Base-by-base conservation (phyloP, 1,140 invertebrate genomes). In the Drosophila repletoides region DNA sequence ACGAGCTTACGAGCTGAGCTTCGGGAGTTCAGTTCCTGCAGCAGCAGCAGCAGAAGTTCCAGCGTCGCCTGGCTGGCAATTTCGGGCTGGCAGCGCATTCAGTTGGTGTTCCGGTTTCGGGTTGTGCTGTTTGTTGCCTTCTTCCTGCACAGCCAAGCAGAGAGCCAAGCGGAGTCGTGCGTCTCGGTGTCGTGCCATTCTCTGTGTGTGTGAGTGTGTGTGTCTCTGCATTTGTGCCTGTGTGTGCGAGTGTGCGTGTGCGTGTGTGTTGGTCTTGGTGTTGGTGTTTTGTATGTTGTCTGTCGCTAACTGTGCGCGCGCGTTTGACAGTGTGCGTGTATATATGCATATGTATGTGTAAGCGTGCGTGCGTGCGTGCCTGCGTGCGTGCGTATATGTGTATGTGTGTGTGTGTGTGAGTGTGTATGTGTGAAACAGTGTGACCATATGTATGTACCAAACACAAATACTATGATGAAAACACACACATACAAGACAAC, bases 81-180 rank as follows among this genome's bases (percentile, higher is more conserved):
- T 79, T 66, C 80, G 60, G 69, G 64, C 72, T 66, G 61, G 63
- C 81, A 72, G 64, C 81, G 73, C 67, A 68, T 89, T 88, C 88
- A 90, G 89, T 90, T 90, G 89, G 89, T 90, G 89, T 90, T 90
- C 89, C 89, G 89, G 89, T 90, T 90, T 90, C 89, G 89, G 89
- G 89, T 90, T 88, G 89, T 90, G 89, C 88, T 90, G 88, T 90
- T 84, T 86, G 88, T 88, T 90, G 88, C 88, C 88, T 90, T 90
- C n/a, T 81, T 89, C 76, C 80, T 86, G 76, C 87, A 88, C 73
- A 70, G 46, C 48, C 33, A 65, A 72, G 65, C 58, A 48, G 59
- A 48, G 59, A 52, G 67, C 26, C 48, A 49, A 55, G 66, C 49
- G 67, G 64, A 51, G 74, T 29, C 17, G 63, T 59, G 77, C 77